Conservation (phyloP, 2,888 invertebrate genomes). For the Plagiodera versicolora region DNA sequence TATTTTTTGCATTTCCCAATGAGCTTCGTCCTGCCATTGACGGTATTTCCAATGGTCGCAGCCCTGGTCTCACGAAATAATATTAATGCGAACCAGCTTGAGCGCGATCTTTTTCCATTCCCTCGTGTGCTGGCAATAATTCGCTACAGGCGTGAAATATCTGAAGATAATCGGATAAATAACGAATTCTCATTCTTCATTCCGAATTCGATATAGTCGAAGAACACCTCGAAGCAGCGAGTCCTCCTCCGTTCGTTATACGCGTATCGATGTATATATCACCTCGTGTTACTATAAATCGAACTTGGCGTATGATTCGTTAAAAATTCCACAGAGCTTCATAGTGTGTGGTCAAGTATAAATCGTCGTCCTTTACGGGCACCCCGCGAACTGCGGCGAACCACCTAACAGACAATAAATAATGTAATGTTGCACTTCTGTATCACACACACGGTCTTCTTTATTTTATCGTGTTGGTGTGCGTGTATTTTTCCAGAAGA, state of each 20-base stretch:
- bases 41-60: too few relatives aligned
- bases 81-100: neutral
- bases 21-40: too few relatives aligned
- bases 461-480: conserved; percentile 27
- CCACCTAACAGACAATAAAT: conserved; percentile 50
- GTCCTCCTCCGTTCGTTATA: conserved; percentile 1
- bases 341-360: conserved; percentile 50
- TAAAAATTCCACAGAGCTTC: conserved; percentile 33
- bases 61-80: too few relatives aligned
- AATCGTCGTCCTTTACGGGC: conserved; percentile 48
- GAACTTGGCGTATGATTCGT: conserved; percentile 26
- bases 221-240: neutral
- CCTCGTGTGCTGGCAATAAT: neutral
- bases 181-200: conserved; percentile 11
- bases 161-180: conserved; percentile 9
- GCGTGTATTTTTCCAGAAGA: too few relatives aligned
- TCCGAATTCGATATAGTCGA: conserved; percentile 7
- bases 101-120: neutral
- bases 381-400: conserved; percentile 47
- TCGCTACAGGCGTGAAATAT: conserved; percentile 3
- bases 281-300: conserved; percentile 25
- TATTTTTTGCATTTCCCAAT: too few relatives aligned
- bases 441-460: conserved; percentile 27
- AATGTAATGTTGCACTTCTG: conserved; percentile 38
- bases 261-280: conserved; percentile 11